These are phyloP conservation scores for Homarus americanus DNA, from an alignment of 1,140 invertebrate genomes.

Conservation along the genomic window DNA sequence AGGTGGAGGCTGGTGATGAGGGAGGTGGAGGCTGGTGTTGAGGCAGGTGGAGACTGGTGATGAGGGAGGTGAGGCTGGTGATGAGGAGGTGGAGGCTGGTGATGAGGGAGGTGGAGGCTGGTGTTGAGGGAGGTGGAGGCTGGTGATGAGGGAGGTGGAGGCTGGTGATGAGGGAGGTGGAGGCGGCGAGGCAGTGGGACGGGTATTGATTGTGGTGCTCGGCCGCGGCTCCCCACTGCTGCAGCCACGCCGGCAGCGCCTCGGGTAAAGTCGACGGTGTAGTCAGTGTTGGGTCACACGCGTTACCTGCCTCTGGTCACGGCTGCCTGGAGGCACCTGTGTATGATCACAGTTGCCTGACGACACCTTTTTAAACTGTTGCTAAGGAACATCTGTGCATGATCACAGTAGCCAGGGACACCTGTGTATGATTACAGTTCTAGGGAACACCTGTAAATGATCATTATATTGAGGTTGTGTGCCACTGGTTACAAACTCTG, in stretches of 20 bases:
- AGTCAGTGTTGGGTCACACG: not conserved
- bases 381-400: no score
- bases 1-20: not conserved
- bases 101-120: not conserved
- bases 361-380: no score
- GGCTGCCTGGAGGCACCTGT: not conserved
- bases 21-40: not conserved
- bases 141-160: not conserved
- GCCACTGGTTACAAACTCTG: no score
- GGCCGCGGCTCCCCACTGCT: not conserved
- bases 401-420: no score
- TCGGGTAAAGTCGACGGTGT: not conserved
- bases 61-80: not conserved
- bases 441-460: no score
- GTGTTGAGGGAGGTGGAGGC: not conserved
- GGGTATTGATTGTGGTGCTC: slow-evolving; percentile 7
- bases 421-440: no score
- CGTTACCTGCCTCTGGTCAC: not conserved
- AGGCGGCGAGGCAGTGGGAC: not conserved
- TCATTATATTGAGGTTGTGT: no score
- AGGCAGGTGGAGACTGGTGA: not conserved
- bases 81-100: not conserved
- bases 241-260: not conserved
- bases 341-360: not conserved
- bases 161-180: not conserved